Evolutionary conservation across 2,888 invertebrate species (phyloP), one percentile per base, ranked within the genome.

Genomic region (Drosophila tripunctata): DNA sequence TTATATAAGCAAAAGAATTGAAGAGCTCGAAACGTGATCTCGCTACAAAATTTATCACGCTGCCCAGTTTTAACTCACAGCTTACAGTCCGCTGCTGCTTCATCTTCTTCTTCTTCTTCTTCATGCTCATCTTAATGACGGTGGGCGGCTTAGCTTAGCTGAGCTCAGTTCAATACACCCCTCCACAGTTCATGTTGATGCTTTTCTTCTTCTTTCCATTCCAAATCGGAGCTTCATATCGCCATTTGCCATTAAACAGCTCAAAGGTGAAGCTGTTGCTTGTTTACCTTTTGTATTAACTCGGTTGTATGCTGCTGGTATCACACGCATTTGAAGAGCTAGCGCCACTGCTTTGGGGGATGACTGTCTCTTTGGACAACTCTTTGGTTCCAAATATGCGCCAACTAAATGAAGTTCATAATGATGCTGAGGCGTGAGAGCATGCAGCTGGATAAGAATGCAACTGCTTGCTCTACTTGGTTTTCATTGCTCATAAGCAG

Each of bases 1-100:
- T 86, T 86, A 76, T 88, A 80, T 88, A 87, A 78, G 87, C 78
- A 74, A 83, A 73, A 73, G 61, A 69, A 78, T 76, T 75, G 72
- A 55, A 65, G 76, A 66, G 62, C 74, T 69, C 75, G 67, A 87
- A 76, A 88, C 88, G 88, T 88, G 88, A 89, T 88, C 76, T 79
- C 66, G 77, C 56, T 58, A 60, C 64, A 50, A 82, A n/a, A 77
- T 79, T 85, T 87, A 85, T 84, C 83, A 82, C 77, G 80, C 63
- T 52, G 38, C 52, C 45, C 40, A 43, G 50, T 44, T 56, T n/a
- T 27, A 54, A 56, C 45, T 57, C 48, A 48, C 36, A 12, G 35
- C 41, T 48, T 30, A 24, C 31, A 31, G 17, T n/a, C n/a, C n/a
- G n/a, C n/a, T n/a, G n/a, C n/a, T n/a, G n/a, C n/a, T n/a, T 51